Percentiles rank a stretch among this genome's conserved stretches.
These are phyloP conservation scores for Orthosia cruda DNA, from an alignment of 2,888 invertebrate genomes.

Conservation along the genomic window DNA sequence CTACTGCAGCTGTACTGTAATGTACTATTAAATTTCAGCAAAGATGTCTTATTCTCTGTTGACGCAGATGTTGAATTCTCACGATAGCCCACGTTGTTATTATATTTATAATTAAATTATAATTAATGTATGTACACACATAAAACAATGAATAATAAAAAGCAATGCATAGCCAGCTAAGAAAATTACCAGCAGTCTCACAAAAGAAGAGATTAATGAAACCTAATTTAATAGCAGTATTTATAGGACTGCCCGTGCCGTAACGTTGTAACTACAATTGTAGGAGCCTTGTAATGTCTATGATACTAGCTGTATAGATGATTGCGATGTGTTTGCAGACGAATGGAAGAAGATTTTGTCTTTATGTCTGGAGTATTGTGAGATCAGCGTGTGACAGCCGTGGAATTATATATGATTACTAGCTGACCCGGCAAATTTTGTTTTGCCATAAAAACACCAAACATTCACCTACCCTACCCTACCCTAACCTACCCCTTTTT, in stretches of 20 bases:
- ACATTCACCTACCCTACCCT: no score
- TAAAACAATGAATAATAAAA: background rate
- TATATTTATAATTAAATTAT: no score
- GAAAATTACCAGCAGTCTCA: background rate
- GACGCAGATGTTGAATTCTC: background rate
- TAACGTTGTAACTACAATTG: background rate
- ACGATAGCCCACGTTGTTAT: background rate
- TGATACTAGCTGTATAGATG: no score
- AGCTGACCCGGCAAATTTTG: no score
- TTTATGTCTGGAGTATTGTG: no score
- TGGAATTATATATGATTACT: no score
- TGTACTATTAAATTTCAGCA: background rate
- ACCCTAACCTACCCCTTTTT: no score
- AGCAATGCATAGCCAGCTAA: background rate
- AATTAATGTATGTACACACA: background rate
- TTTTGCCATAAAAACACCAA: no score
- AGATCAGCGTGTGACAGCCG: no score
- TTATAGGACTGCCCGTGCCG: background rate
- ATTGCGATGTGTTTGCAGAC: no score
- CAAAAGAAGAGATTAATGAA: slow-evolving; percentile 6
- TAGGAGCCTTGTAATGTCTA: background rate
- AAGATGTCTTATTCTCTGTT: background rate
- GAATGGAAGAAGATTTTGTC: no score
- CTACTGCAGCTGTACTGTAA: no score
- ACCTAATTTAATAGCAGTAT: slow-evolving; percentile 3